Conservation (phyloP, 2,797 vertebrate species). For the Brotula barbata region DNA sequence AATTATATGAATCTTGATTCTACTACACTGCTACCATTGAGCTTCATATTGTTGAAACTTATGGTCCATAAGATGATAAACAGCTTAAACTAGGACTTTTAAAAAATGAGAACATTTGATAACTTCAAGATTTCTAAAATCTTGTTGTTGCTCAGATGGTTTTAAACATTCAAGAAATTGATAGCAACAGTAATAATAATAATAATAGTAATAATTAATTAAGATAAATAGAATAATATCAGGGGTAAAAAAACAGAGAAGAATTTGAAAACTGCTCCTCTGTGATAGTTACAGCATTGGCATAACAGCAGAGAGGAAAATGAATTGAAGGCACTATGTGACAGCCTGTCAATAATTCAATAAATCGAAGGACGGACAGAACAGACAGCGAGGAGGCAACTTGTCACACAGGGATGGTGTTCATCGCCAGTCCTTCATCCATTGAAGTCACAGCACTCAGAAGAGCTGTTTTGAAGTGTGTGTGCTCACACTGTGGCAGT, state of each 20-base stretch:
- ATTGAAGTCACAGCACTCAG: slow-evolving; percentile 32
- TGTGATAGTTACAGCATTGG: slow-evolving; percentile 23
- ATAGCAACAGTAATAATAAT: too few species aligned
- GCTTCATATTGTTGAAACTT: too few species aligned
- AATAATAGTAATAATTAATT: too few species aligned
- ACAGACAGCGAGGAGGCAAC: slow-evolving; percentile 44
- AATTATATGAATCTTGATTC: too few species aligned
- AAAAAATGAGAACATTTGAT: too few species aligned
- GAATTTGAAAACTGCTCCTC: slow-evolving; percentile 10
- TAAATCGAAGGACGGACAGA: slow-evolving; percentile 54
- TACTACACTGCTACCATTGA: too few species aligned
- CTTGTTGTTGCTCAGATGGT: too few species aligned
- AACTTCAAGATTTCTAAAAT: too few species aligned
- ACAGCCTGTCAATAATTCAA: slow-evolving; percentile 64
- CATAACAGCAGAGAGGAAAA: slow-evolving; percentile 35
- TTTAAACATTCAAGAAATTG: too few species aligned
- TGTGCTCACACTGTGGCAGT: slow-evolving; percentile 42
- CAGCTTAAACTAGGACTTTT: too few species aligned
- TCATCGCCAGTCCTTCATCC: slow-evolving; percentile 55
- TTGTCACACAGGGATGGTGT: slow-evolving; percentile 35
- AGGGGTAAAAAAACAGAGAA: slow-evolving; percentile 21
- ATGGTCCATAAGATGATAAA: too few species aligned
- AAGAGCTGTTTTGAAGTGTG: slow-evolving; percentile 48
- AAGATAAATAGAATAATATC: too few species aligned
- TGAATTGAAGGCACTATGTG: slow-evolving; percentile 38